phyloP scores from a whole-genome alignment of 2,797 vertebrate genomes.

The Sarcophilus harrisii region DNA sequence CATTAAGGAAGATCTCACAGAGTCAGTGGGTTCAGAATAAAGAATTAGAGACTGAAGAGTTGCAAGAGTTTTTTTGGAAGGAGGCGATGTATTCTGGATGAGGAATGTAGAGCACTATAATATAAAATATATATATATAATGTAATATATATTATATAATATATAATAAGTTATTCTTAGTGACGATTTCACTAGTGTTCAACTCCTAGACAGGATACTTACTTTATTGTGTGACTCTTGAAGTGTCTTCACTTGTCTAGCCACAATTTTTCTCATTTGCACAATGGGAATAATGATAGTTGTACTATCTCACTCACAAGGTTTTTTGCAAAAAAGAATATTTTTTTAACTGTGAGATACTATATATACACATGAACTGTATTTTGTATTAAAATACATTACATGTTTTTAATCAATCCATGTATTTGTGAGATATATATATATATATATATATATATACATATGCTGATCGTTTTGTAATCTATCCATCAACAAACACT shows the following conservation, averaged over 20 bases:
- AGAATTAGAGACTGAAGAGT: neutral
- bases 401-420: neutral
- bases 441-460: neutral
- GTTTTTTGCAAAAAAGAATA: neutral
- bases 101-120: neutral
- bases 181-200: neutral
- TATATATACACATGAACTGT: neutral
- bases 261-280: neutral
- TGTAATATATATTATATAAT: neutral
- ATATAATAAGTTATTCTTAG: neutral
- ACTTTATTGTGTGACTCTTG: neutral
- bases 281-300: neutral
- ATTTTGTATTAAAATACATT: neutral
- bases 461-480: neutral
- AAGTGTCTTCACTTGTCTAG: neutral
- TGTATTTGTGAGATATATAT: too few species aligned
- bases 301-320: neutral
- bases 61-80: neutral
- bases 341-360: neutral
- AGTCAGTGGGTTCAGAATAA: neutral
- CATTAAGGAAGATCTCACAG: neutral
- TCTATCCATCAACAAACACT: neutral
- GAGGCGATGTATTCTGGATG: neutral
- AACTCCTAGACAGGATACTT: neutral
- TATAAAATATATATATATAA: neutral